Conservation (phyloP, 2,888 invertebrate species). For the Thereva unica region DNA sequence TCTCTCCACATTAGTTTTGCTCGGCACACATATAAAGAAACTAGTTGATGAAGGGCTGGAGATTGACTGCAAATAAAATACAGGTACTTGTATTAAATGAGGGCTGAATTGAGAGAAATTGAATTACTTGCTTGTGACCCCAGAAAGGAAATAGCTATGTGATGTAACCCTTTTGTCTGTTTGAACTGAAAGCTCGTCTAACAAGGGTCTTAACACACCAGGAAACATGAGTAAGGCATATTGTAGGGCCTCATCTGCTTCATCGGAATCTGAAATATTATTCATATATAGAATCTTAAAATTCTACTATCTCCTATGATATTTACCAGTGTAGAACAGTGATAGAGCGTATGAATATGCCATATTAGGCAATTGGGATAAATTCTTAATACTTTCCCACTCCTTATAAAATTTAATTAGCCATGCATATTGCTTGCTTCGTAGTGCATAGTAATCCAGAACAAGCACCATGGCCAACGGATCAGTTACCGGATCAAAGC, state of each 20-base stretch:
- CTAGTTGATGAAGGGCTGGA: constrained; percentile 69
- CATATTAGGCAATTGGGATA: constrained; percentile 85
- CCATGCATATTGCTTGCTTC: constrained; percentile 75
- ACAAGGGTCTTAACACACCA: constrained; percentile 69
- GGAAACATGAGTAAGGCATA: constrained; percentile 83
- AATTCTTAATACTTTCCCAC: constrained; percentile 68
- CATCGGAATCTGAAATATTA: constrained; percentile 50
- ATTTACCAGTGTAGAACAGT: constrained; percentile 64
- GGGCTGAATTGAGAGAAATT: background rate
- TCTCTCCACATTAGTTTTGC: constrained; percentile 81
- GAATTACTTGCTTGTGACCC: constrained; percentile 51
- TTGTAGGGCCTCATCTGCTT: constrained; percentile 70
- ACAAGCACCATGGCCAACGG: constrained; percentile 76
- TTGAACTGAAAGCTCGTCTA: constrained; percentile 77
- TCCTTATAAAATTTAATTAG: constrained; percentile 64
- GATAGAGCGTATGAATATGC: constrained; percentile 81
- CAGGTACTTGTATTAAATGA: constrained; percentile 6
- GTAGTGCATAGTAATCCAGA: constrained; percentile 81
- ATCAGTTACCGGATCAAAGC: constrained; percentile 74
- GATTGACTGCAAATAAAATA: constrained; percentile 60
- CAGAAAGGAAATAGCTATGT: constrained; percentile 58
- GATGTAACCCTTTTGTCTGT: constrained; percentile 66
- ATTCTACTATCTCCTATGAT: constrained; percentile 40
- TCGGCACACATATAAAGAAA: constrained; percentile 73
- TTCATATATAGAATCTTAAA: background rate